Evolutionary conservation across 2,113 vertebrate species (phyloP).

Genomic region (Solenodon paradoxus): DNA sequence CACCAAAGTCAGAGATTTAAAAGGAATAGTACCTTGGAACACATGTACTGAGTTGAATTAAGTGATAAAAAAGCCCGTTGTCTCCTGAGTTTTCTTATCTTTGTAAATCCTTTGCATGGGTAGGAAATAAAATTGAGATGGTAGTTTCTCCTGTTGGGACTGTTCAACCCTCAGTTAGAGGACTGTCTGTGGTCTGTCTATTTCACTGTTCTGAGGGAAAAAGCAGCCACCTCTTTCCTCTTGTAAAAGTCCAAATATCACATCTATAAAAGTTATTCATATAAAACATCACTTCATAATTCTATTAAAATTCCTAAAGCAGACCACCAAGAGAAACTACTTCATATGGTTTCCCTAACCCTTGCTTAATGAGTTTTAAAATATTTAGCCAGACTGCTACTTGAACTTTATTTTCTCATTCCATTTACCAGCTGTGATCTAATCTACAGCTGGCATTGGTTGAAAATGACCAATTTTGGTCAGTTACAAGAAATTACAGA

Average conservation of each 20-base stretch:
- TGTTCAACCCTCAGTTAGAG: too few relatives aligned
- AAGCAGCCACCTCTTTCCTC: neutral
- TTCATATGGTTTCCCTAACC: neutral
- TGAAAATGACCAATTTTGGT: neutral
- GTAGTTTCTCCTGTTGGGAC: neutral
- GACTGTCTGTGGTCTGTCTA: neutral
- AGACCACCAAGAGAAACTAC: neutral
- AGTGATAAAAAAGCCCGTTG: neutral
- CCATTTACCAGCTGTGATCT: neutral
- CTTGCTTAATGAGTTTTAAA: neutral
- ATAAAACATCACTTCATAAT: neutral
- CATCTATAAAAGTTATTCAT: neutral
- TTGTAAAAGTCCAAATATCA: neutral
- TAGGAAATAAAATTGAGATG: neutral
- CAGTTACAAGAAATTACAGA: neutral
- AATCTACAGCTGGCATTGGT: neutral
- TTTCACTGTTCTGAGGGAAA: neutral
- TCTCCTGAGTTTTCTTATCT: neutral
- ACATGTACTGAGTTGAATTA: neutral
- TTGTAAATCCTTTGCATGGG: neutral
- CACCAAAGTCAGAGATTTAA: neutral
- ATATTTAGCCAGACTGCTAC: neutral
- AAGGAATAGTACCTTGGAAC: neutral
- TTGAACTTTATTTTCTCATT: slow-evolving; percentile 13
- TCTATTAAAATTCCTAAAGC: slow-evolving; percentile 20